Evolutionary conservation across 2,888 invertebrate genomes (phyloP).

Genomic region (Peribatodes rhomboidaria): DNA sequence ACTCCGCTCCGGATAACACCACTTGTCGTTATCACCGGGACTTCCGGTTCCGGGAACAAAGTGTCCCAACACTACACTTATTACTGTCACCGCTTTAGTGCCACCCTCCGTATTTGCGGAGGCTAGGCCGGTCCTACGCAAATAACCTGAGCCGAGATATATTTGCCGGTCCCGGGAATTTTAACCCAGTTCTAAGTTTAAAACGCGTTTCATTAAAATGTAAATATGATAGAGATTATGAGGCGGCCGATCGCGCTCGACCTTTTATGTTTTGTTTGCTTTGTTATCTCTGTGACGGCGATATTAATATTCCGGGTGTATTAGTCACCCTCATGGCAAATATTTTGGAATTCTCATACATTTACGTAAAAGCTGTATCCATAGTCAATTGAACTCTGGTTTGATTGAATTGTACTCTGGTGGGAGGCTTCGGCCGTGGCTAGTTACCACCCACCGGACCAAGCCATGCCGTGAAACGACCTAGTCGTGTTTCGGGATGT

Average conservation of each 20-base stretch:
- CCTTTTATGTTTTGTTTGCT: conserved; percentile 33
- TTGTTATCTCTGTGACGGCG: conserved; percentile 26
- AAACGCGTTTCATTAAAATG: conserved; percentile 47
- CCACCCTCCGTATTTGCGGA: conserved; percentile 50
- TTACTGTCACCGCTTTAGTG: conserved; percentile 27
- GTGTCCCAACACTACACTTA: conserved; percentile 33
- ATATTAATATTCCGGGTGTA: conserved; percentile 21
- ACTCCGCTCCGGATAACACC: conserved; percentile 20
- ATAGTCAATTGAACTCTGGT: conserved; percentile 5
- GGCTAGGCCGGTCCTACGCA: conserved; percentile 59
- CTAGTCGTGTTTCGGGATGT: no score
- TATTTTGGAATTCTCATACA: conserved; percentile 6
- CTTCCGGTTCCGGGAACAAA: conserved; percentile 27
- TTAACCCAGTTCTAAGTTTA: conserved; percentile 46
- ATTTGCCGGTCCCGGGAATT: conserved; percentile 56
- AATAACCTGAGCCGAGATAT: conserved; percentile 56
- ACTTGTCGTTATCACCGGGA: conserved; percentile 30
- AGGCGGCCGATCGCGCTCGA: conserved; percentile 20
- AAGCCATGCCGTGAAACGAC: no score
- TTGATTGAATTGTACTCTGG: no score
- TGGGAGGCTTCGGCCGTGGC: no score
- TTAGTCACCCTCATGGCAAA: conserved; percentile 20
- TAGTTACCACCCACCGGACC: no score
- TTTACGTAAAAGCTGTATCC: conserved; percentile 1
- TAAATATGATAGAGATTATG: conserved; percentile 47